Evolutionary conservation across 1,140 invertebrate genomes (phyloP), one percentile per base, ranked within the genome.

Genomic region (Bombus polaris): DNA sequence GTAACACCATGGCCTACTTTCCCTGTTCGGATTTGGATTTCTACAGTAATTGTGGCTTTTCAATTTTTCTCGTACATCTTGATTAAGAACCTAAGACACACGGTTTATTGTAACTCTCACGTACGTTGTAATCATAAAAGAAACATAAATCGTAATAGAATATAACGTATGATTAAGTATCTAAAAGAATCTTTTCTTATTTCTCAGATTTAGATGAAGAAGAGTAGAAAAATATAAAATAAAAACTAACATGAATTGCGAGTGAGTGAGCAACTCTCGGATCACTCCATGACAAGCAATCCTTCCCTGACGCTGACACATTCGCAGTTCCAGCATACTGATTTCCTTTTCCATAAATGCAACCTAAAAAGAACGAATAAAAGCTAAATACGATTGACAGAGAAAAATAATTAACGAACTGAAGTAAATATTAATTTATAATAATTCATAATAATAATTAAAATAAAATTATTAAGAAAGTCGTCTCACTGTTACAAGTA

Each of bases 1-100:
- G 87, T 94, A 96, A 85, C 96, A 97, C 96, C 96, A 97, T 0
- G 96, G 96, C n/a, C 91, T 93, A 2, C 91, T 91, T 59, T 96
- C 95, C n/a, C 94, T 95, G 9, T 87, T 91, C 0, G 95, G 94
- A 88, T 95, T 95, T 2, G 96, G 95, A 93, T 96, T 96, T 81
- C 96, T 94, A 86, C 96, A 97, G 86, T 95, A 95, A 90, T 96
- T 96, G 81, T 96, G 96, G 1, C 83, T 89, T 80, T 90, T 91
- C 66, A 96, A 89, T 88, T 93, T 93, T 6, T 93, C 86, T 65
- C 92, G 92, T 47, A 92, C 82, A 12, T 92, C 90, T 44, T 85
- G 68, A 86, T 90, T 92, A 28, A 88, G 12, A 4, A 94, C 92
- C 94, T 95, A 25, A 74, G 81, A 35, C 72, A 2, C 13, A n/a